These are phyloP conservation scores for Craniophora ligustri DNA, from an alignment of 2,888 invertebrate species.

Conservation along the genomic window DNA sequence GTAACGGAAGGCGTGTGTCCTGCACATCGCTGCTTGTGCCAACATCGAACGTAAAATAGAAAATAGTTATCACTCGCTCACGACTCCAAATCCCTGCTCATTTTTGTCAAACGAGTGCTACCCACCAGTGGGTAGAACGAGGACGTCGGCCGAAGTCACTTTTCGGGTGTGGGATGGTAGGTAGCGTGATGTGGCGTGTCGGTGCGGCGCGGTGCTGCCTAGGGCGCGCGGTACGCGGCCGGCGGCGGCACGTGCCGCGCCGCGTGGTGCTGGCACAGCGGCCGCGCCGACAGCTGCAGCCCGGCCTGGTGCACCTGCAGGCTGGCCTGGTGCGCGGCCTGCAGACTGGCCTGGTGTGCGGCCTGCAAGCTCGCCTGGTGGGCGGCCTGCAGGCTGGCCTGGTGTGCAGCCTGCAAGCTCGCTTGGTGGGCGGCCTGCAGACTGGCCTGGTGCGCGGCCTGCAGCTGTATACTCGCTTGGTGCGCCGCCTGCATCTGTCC, in stretches of 20 bases:
- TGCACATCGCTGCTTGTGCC: constrained; percentile 47
- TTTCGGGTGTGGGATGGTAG: background rate
- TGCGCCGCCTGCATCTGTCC: constrained; percentile 61
- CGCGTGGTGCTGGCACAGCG: constrained; percentile 73
- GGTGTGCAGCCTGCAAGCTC: constrained; percentile 52
- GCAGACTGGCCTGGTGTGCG: constrained; percentile 36
- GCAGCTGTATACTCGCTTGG: constrained; percentile 51
- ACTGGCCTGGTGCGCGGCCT: constrained; percentile 51
- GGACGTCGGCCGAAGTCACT: background rate
- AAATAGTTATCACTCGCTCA: constrained; percentile 30
- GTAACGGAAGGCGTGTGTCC: constrained; percentile 50
- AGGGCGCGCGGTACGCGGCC: constrained; percentile 62
- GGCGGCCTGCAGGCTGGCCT: constrained; percentile 24
- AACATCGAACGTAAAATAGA: constrained; percentile 10
- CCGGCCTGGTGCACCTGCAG: constrained; percentile 27
- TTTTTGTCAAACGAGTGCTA: background rate
- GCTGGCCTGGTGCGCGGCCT: constrained; percentile 37
- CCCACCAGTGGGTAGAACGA: background rate
- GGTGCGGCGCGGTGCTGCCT: constrained; percentile 2
- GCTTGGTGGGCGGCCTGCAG: constrained; percentile 61
- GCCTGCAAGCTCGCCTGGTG: constrained; percentile 33
- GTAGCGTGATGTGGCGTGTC: background rate
- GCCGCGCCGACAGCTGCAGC: constrained; percentile 52
- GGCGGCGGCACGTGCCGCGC: constrained; percentile 63
- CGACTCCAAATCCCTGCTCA: constrained; percentile 24